phyloP scores from a whole-genome alignment of 2,888 invertebrate species.

The Nycteola revayana region DNA sequence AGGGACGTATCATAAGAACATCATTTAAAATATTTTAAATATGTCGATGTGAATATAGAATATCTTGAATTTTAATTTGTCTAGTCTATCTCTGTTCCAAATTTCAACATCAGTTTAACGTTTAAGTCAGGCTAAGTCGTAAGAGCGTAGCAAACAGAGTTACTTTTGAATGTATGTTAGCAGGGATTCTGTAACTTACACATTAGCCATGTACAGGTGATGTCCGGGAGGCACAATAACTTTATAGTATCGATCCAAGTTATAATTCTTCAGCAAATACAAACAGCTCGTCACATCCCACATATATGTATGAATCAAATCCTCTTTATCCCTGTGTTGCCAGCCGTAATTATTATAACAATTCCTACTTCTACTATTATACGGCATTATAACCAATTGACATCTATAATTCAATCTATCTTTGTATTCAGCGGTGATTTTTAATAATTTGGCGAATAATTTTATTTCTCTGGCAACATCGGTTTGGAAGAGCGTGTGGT shows the following conservation, averaged over 20 bases:
- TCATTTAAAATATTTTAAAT: no score
- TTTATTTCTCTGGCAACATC: slow-evolving; percentile 83
- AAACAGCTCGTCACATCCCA: slow-evolving; percentile 85
- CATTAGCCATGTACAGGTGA: slow-evolving; percentile 82
- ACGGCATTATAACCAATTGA: slow-evolving; percentile 81
- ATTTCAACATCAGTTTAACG: no score
- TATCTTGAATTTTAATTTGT: no score
- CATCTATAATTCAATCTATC: slow-evolving; percentile 75
- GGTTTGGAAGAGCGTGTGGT: slow-evolving; percentile 80
- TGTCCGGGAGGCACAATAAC: slow-evolving; percentile 84
- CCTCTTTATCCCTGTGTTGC: slow-evolving; percentile 49
- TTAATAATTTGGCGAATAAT: slow-evolving; percentile 82
- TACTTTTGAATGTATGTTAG: no score
- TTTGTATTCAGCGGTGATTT: slow-evolving; percentile 84
- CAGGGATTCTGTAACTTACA: slow-evolving; percentile 81
- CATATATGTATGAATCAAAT: slow-evolving; percentile 79
- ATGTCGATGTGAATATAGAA: no score
- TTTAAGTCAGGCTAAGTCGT: no score
- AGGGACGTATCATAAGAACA: no score
- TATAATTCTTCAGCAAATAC: slow-evolving; percentile 82
- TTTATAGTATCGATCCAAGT: slow-evolving; percentile 83
- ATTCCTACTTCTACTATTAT: slow-evolving; percentile 16
- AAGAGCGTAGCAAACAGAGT: no score
- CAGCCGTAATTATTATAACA: slow-evolving; percentile 35
- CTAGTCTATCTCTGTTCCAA: no score